Evolutionary conservation across 2,797 vertebrate genomes (phyloP).

Genomic region (Paramormyrops hopkinsi): DNA sequence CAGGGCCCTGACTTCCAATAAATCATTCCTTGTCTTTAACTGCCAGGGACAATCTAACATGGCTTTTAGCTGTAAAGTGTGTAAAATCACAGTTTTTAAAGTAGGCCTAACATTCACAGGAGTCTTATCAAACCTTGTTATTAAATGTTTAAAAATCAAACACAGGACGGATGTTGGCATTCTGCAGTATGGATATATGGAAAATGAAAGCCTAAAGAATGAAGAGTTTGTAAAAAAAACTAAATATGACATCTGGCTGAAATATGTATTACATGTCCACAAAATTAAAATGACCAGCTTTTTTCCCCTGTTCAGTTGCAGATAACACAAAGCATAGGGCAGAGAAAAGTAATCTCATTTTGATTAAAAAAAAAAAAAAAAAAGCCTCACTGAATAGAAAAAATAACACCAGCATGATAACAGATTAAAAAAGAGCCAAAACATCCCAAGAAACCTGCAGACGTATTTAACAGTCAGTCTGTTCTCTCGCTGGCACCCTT

Average conservation of each 20-base stretch:
- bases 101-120: neutral
- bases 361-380: neutral
- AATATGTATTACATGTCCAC: neutral
- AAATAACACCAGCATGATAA: neutral
- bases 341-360: neutral
- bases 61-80: neutral
- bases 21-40: neutral
- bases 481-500: neutral
- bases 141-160: conserved; percentile 5
- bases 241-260: neutral
- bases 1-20: neutral
- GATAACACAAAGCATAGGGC: neutral
- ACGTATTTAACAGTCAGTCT: neutral
- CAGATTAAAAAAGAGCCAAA: neutral
- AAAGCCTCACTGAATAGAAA: neutral
- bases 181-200: neutral
- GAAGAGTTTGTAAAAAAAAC: neutral
- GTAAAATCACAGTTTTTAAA: conserved; percentile 3
- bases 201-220: conserved; percentile 2
- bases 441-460: neutral
- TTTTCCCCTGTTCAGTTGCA: neutral
- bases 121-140: neutral
- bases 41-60: neutral
- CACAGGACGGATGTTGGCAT: neutral
- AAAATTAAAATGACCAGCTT: neutral